A percentile compares a stretch with the other conserved stretches of the same genome.
Evolutionary conservation across 2,888 invertebrate genomes (phyloP).

Genomic region (Rugalucina vietnamica): DNA sequence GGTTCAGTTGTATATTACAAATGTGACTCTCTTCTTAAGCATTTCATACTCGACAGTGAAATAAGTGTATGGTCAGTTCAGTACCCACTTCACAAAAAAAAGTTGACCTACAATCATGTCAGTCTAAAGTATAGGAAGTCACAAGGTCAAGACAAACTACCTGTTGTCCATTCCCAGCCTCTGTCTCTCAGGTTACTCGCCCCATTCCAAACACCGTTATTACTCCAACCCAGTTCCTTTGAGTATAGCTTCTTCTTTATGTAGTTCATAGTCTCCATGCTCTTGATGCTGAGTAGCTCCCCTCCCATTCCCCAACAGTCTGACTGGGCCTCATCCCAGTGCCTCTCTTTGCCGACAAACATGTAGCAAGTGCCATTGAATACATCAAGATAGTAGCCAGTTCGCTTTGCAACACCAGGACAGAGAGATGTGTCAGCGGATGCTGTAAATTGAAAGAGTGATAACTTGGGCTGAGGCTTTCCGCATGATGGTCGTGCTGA

Average conservation of each 20-base stretch:
- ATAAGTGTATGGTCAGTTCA: too few species aligned
- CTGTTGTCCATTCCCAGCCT: conserved; percentile 78
- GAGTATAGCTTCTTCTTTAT: conserved; percentile 66
- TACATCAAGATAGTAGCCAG: conserved; percentile 47
- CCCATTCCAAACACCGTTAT: conserved; percentile 78
- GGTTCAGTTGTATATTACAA: too few species aligned
- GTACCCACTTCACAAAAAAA: too few species aligned
- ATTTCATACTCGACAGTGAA: too few species aligned
- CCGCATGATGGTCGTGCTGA: too few species aligned
- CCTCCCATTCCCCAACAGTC: conserved; percentile 76
- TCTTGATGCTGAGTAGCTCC: conserved; percentile 70
- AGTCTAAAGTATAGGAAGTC: too few species aligned
- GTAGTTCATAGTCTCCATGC: conserved; percentile 72
- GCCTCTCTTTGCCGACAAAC: conserved; percentile 72
- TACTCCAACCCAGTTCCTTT: conserved; percentile 70
- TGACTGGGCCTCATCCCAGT: conserved; percentile 72
- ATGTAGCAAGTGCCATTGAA: conserved; percentile 71
- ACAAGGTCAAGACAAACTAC: too few species aligned
- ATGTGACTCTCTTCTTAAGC: too few species aligned
- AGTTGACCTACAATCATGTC: too few species aligned
- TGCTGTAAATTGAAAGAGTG: too few species aligned
- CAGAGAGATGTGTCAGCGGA: conserved; percentile 32
- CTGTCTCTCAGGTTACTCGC: conserved; percentile 64
- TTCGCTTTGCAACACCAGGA: conserved; percentile 58
- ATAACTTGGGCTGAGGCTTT: too few species aligned